Evolutionary conservation across 2,113 vertebrate genomes (phyloP).

Genomic region (Okapia johnstoni): DNA sequence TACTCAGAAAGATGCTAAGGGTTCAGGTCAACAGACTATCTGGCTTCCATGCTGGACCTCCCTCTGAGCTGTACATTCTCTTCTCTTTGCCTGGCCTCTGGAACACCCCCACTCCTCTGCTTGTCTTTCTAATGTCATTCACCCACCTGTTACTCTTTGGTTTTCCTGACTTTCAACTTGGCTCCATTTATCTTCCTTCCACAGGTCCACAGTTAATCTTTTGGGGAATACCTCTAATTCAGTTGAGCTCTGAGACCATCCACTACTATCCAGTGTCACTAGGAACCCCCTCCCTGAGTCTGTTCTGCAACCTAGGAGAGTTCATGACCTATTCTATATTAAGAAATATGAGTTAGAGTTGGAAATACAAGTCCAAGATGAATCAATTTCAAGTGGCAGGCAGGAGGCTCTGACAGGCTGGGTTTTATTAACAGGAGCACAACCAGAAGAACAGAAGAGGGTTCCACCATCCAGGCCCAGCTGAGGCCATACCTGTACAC

Average conservation of each 20-base stretch:
- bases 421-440: neutral
- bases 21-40: neutral
- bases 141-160: neutral
- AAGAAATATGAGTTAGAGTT: neutral
- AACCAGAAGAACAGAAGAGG: neutral
- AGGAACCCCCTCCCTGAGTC: too few relatives aligned
- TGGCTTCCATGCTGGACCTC: rapidly evolving
- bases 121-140: neutral
- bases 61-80: rapidly evolving
- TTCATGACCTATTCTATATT: too few relatives aligned
- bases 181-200: neutral
- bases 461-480: rapidly evolving
- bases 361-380: neutral
- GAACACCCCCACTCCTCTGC: neutral
- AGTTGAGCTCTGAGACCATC: neutral
- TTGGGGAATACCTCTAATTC: neutral
- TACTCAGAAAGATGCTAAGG: neutral
- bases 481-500: neutral
- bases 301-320: neutral
- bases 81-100: neutral
- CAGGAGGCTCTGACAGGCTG: neutral
- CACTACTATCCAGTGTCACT: neutral
- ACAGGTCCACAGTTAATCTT: neutral
- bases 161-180: neutral
- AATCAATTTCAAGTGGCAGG: neutral